Conservation (phyloP, 1,140 invertebrate species). For the Formica selysi region DNA sequence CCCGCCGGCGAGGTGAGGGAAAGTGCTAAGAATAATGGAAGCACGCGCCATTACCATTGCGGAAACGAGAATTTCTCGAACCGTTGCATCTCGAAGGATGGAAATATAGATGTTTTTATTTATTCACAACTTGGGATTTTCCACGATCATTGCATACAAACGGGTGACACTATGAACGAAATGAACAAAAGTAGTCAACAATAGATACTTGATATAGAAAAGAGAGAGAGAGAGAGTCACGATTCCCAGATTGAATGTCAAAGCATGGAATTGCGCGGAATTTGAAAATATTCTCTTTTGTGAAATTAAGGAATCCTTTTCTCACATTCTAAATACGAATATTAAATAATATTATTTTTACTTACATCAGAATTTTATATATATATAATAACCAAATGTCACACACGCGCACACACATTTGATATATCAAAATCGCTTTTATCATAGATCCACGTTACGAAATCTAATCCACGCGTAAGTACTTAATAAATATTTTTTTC, state of each 20-base stretch:
- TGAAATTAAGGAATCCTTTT: not conserved
- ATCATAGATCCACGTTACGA: not conserved
- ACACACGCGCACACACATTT: not conserved
- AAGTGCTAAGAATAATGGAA: slow-evolving; percentile 63
- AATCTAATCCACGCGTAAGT: slow-evolving; percentile 1
- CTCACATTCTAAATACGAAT: not conserved
- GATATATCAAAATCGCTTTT: not conserved
- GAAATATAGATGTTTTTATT: slow-evolving; percentile 58
- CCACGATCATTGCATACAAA: not conserved
- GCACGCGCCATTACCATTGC: slow-evolving; percentile 43
- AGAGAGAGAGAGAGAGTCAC: not conserved
- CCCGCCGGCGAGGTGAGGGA: not conserved
- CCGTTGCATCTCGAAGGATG: slow-evolving; percentile 19
- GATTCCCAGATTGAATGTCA: not conserved
- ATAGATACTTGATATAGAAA: slow-evolving; percentile 21
- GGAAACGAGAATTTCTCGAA: slow-evolving; percentile 53
- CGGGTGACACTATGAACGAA: not conserved
- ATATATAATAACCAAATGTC: no score
- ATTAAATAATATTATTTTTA: not conserved
- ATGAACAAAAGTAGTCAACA: slow-evolving; percentile 24
- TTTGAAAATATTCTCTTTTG: not conserved
- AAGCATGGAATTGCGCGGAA: not conserved
- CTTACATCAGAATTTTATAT: not conserved
- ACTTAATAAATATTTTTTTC: slow-evolving; percentile 30
- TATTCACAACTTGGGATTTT: slow-evolving; percentile 21